Base-by-base conservation (phyloP, 2,113 vertebrate species). In the Himantopus leucocephalus region DNA sequence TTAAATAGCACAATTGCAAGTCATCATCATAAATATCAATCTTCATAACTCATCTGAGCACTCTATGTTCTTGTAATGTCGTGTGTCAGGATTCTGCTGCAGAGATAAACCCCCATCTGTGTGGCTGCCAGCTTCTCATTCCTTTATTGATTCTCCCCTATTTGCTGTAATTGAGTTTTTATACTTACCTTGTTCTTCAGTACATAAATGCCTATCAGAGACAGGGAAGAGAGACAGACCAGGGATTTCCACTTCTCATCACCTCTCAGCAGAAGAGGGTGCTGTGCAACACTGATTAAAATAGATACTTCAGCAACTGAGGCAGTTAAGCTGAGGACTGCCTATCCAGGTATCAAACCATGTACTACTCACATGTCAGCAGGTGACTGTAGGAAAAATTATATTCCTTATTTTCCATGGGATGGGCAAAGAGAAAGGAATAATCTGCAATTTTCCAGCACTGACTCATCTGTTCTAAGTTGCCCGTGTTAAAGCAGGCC, bases 161-260 rank as follows among this genome's bases (percentile, higher is more conserved):
- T 87, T 88, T 86, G 93, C 90, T 88, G 64, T 97, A 96, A 96
- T 95, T 93, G 94, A 94, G 90, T 93, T 96, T 97, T 96, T 67
- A 96, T 77, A 90, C 90, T 82, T 92, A 18, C 67, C 58, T 88
- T 83, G 60, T 74, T 96, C 93, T 83, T 83, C 86, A 79, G 91
- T 92, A 50, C 56, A 91, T 95, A 95, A 96, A 96, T 81, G 84
- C 80, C 76, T 85, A 81, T 84, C 48, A 92, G 84, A 94, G 58
- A 67, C 48, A 84, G 74, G 73, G 35, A 81, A 91, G 64, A 56
- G 24, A 92, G 68, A 73, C 66, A 92, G 82, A 62, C 14, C 47
- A 67, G 75, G 75, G 88, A 95, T 70, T 86, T 92, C 78, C 90
- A 96, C 6, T 37, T 32, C 85, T 88, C 71, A 22, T 62, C 81